Percentiles rank a stretch among this genome's conserved stretches.
Conservation (phyloP, 2,888 invertebrate species). For the Trissonchulus sp. region DNA sequence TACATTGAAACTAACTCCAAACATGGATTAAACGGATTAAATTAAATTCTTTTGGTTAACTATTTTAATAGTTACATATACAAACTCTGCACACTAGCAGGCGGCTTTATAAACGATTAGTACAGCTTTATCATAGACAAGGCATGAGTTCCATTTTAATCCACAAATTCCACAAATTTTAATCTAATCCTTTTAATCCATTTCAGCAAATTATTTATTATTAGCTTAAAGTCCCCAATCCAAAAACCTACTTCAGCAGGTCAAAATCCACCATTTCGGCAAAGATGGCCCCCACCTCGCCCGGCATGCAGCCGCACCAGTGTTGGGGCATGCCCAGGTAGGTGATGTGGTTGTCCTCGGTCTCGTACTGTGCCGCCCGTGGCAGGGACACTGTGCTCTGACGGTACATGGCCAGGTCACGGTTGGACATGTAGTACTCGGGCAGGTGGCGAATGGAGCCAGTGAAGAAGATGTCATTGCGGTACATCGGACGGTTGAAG, state of each 20-base stretch:
- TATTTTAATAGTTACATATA: too few relatives aligned
- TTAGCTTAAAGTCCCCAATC: too few relatives aligned
- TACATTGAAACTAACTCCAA: too few relatives aligned
- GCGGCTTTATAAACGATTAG: too few relatives aligned
- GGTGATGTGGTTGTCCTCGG: conserved; percentile 12
- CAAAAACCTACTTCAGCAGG: conserved; percentile 61
- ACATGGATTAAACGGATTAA: too few relatives aligned
- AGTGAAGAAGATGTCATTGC: conserved; percentile 95
- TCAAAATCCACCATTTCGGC: conserved; percentile 70
- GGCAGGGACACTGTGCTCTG: conserved; percentile 84
- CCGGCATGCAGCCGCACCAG: conserved; percentile 20
- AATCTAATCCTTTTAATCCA: too few relatives aligned
- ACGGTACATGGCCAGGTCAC: conserved; percentile 78
- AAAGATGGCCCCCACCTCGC: conserved; percentile 31
- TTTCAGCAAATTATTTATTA: too few relatives aligned
- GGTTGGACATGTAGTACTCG: conserved; percentile 78
- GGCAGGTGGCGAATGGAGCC: conserved; percentile 87
- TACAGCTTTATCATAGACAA: too few relatives aligned
- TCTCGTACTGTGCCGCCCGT: conserved; percentile 50
- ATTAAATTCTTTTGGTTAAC: too few relatives aligned
- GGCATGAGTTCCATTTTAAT: too few relatives aligned
- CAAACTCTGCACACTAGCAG: too few relatives aligned
- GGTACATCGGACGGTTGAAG: conserved; percentile 79
- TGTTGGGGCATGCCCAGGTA: not conserved
- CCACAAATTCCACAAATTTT: too few relatives aligned